These are phyloP conservation scores for Colistium nudipinnis DNA, from an alignment of 2,113 vertebrate species.

Conservation along the genomic window DNA sequence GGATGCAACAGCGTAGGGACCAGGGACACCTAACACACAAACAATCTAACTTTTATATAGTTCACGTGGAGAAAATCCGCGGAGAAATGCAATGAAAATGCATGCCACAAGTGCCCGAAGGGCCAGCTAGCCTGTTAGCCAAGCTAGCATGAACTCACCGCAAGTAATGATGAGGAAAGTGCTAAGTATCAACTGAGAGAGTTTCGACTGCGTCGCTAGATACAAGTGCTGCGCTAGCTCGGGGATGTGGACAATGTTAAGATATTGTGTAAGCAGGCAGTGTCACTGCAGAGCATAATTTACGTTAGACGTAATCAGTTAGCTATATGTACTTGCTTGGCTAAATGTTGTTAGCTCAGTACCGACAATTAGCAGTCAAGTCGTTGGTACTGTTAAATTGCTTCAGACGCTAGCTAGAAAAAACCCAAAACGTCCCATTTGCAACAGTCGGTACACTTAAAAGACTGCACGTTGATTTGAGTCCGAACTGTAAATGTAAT, in stretches of 20 bases:
- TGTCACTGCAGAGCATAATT: slow-evolving; percentile 4
- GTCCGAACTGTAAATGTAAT: not conserved
- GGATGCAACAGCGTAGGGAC: too few relatives aligned
- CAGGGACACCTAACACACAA: too few relatives aligned
- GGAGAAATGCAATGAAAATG: slow-evolving; percentile 28
- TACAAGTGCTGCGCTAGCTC: not conserved
- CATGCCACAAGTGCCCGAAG: slow-evolving; percentile 41
- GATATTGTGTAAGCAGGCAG: not conserved
- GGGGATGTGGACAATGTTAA: not conserved
- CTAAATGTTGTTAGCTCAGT: slow-evolving; percentile 55
- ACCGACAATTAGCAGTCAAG: slow-evolving; percentile 58
- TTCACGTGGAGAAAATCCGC: not conserved
- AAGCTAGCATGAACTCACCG: slow-evolving; percentile 61
- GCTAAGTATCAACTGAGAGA: not conserved
- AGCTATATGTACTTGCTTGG: slow-evolving; percentile 15
- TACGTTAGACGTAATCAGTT: not conserved
- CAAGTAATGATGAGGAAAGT: slow-evolving; percentile 29
- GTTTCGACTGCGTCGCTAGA: not conserved
- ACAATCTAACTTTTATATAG: not conserved
- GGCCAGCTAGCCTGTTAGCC: slow-evolving; percentile 60
- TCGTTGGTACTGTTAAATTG: slow-evolving; percentile 58
- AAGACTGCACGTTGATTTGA: not conserved
- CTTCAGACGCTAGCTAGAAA: slow-evolving; percentile 28
- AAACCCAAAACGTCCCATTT: not conserved
- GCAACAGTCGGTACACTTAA: not conserved